phyloP scores from a whole-genome alignment of 2,113 vertebrate species.

The Ellobius talpinus region DNA sequence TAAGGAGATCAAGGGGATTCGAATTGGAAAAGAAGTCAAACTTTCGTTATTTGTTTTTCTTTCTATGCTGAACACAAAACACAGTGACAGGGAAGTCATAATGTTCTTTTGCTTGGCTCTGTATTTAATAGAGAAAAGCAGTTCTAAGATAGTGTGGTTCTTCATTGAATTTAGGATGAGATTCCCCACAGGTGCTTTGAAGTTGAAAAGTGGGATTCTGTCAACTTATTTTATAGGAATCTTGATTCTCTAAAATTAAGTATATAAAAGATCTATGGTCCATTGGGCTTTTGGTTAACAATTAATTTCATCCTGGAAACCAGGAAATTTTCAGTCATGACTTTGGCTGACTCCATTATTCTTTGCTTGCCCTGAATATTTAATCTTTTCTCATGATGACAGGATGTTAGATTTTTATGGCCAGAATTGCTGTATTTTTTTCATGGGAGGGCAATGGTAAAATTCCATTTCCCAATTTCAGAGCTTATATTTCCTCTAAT shows the following conservation, averaged over 20 bases:
- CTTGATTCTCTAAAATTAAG: slow-evolving; percentile 60
- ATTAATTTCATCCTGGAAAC: slow-evolving; percentile 59
- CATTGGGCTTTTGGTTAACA: slow-evolving; percentile 20
- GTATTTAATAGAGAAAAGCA: background rate
- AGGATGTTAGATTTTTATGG: slow-evolving; percentile 52
- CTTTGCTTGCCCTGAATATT: background rate
- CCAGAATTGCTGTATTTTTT: background rate
- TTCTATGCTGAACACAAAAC: background rate
- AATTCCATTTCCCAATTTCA: slow-evolving; percentile 12
- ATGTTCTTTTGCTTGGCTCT: background rate
- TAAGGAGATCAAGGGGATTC: no score
- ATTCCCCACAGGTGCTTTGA: slow-evolving; percentile 36
- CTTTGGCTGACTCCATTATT: slow-evolving; percentile 55
- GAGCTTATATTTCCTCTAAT: background rate
- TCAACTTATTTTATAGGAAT: slow-evolving; percentile 57
- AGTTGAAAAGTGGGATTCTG: slow-evolving; percentile 56
- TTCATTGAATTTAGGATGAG: slow-evolving; percentile 44
- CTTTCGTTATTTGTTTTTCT: background rate
- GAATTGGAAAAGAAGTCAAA: no score
- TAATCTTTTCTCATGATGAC: slow-evolving; percentile 10
- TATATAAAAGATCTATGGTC: slow-evolving; percentile 57
- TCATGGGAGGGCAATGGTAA: slow-evolving; percentile 51
- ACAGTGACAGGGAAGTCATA: background rate
- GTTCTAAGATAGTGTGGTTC: slow-evolving; percentile 59
- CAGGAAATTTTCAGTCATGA: background rate